Evolutionary conservation across 2,113 vertebrate species (phyloP).

Genomic region (Arenaria interpres): DNA sequence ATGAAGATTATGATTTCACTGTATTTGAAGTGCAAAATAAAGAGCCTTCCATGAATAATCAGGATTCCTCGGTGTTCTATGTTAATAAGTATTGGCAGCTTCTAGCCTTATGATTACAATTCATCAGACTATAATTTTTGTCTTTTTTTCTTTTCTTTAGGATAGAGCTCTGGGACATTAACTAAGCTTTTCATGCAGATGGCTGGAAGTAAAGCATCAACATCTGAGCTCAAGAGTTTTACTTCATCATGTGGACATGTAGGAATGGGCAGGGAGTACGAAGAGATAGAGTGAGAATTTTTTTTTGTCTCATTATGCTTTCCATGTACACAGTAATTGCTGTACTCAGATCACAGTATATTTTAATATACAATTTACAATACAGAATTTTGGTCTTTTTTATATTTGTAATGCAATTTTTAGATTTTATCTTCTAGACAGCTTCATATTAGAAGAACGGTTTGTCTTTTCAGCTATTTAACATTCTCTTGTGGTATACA

Average conservation of each 20-base stretch:
- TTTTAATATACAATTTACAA: background rate
- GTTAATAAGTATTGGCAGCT: background rate
- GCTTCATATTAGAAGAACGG: background rate
- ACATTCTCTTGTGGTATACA: background rate
- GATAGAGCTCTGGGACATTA: background rate
- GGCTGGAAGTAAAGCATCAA: background rate
- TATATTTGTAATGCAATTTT: background rate
- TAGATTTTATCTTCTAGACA: background rate
- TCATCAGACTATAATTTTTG: background rate
- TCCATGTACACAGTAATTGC: background rate
- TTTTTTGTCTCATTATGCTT: background rate
- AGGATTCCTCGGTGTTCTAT: background rate
- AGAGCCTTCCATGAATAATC: background rate
- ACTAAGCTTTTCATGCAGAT: background rate
- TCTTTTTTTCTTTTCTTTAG: background rate
- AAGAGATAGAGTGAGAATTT: background rate
- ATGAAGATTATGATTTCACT: conserved; percentile 23
- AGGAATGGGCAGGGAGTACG: background rate
- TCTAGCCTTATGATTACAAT: background rate
- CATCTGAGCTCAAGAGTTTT: background rate
- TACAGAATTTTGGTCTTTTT: background rate
- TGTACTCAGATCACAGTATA: background rate
- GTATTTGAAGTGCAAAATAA: conserved; percentile 24
- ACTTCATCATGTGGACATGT: background rate
- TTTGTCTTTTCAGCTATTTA: background rate